Percentiles rank a stretch among this genome's conserved stretches.
These are phyloP conservation scores for Campaea margaritaria DNA, from an alignment of 2,888 invertebrate genomes.

Conservation along the genomic window DNA sequence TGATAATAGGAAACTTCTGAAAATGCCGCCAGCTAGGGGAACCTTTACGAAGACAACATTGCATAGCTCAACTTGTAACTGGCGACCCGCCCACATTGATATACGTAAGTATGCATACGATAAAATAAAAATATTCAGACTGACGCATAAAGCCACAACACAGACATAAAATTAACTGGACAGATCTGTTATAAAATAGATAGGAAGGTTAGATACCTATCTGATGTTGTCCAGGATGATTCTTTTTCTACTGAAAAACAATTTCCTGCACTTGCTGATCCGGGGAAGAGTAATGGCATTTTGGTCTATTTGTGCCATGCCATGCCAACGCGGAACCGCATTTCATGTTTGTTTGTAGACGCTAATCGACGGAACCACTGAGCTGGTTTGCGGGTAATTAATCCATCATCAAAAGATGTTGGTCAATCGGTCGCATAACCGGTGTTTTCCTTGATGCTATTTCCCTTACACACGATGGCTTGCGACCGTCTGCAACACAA, in stretches of 20 bases:
- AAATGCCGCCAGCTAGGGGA: slow-evolving; percentile 10
- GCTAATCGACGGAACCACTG: slow-evolving; percentile 18
- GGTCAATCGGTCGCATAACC: slow-evolving; percentile 25
- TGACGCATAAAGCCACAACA: slow-evolving; percentile 25
- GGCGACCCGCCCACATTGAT: slow-evolving; percentile 27
- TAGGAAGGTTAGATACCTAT: background rate
- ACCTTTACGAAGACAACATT: slow-evolving; percentile 23
- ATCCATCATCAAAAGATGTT: slow-evolving; percentile 26
- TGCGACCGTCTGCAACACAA: slow-evolving; percentile 11
- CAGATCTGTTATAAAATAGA: background rate
- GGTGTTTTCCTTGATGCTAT: slow-evolving; percentile 23
- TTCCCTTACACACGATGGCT: slow-evolving; percentile 21
- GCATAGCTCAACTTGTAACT: slow-evolving; percentile 24
- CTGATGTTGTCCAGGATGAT: slow-evolving; percentile 34
- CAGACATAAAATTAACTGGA: slow-evolving; percentile 22
- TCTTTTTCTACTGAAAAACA: slow-evolving; percentile 36
- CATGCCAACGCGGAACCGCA: slow-evolving; percentile 15
- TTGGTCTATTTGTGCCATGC: slow-evolving; percentile 20
- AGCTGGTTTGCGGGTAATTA: slow-evolving; percentile 18
- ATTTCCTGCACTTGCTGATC: slow-evolving; percentile 31
- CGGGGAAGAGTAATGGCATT: slow-evolving; percentile 18
- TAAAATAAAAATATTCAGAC: slow-evolving; percentile 39
- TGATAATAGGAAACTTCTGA: slow-evolving; percentile 21
- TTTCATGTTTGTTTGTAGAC: slow-evolving; percentile 27
- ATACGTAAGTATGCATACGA: slow-evolving; percentile 25